A percentile compares a stretch with the other conserved stretches of the same genome.
Evolutionary conservation across 2,113 vertebrate species (phyloP).

Genomic region (Petrocephalus zakoni): DNA sequence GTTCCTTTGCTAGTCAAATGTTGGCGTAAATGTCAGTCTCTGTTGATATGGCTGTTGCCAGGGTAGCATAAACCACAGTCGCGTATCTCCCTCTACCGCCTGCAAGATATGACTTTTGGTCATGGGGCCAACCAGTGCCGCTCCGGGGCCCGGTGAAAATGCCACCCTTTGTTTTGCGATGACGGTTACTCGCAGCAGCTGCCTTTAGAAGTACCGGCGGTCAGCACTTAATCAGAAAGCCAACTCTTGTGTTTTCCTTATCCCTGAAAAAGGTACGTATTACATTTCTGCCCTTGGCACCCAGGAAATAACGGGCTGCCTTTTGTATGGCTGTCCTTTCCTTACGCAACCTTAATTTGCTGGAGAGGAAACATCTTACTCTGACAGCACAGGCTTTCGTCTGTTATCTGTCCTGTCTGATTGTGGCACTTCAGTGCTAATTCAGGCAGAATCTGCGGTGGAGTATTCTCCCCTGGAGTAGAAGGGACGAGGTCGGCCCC

Average conservation of each 20-base stretch:
- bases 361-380: slow-evolving; percentile 7
- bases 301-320: neutral
- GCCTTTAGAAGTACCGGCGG: neutral
- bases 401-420: neutral
- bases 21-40: neutral
- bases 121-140: neutral
- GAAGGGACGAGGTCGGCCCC: neutral
- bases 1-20: neutral
- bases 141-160: neutral
- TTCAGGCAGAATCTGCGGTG: neutral
- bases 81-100: neutral
- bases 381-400: slow-evolving; percentile 2
- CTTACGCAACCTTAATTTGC: slow-evolving; percentile 22
- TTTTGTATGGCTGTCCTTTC: slow-evolving; percentile 15
- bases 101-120: neutral
- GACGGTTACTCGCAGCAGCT: neutral
- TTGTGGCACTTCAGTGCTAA: slow-evolving; percentile 8
- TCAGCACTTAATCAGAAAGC: neutral
- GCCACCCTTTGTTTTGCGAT: neutral
- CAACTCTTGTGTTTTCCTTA: neutral
- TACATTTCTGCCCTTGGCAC: slow-evolving; percentile 15
- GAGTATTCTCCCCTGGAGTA: neutral
- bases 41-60: neutral
- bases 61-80: neutral
- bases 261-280: slow-evolving; percentile 11